A percentile compares a stretch with the other conserved stretches of the same genome.
These are phyloP conservation scores for Gephyroberyx darwinii DNA, from an alignment of 2,797 vertebrate species.

Conservation along the genomic window DNA sequence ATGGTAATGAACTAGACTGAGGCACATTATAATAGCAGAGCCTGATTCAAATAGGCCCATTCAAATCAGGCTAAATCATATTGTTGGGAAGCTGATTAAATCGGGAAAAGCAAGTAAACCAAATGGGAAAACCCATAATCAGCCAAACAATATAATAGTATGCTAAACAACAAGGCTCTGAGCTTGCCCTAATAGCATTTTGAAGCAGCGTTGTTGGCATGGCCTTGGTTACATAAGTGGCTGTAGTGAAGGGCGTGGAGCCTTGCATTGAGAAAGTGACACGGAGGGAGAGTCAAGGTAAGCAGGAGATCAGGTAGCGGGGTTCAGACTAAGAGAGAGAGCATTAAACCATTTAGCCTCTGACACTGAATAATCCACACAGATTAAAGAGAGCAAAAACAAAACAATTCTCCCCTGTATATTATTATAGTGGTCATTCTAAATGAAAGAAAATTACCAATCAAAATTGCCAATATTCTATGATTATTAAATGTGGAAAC, in stretches of 20 bases:
- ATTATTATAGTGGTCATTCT: too few relatives aligned
- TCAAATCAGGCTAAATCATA: constrained; percentile 45
- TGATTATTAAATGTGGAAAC: not conserved
- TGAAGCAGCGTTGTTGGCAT: not conserved
- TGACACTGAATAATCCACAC: constrained; percentile 55
- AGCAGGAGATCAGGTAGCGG: constrained; percentile 44
- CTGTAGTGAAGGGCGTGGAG: constrained; percentile 31
- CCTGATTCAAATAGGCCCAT: constrained; percentile 45
- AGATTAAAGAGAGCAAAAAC: constrained; percentile 47
- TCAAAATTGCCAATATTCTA: not conserved
- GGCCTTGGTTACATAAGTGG: constrained; percentile 24
- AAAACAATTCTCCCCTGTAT: constrained; percentile 12
- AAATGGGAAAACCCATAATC: constrained; percentile 25
- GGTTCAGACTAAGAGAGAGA: constrained; percentile 40
- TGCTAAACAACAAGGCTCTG: constrained; percentile 16
- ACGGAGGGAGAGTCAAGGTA: constrained; percentile 19
- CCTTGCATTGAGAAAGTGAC: constrained; percentile 36
- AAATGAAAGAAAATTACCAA: not conserved
- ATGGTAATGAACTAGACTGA: constrained; percentile 39
- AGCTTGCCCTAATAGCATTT: not conserved
- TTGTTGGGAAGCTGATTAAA: constrained; percentile 48
- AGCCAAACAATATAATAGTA: constrained; percentile 30
- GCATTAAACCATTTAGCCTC: constrained; percentile 64
- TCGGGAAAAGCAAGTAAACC: constrained; percentile 26
- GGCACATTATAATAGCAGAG: constrained; percentile 28